Evolutionary conservation across 1,140 invertebrate genomes (phyloP), one percentile per base, ranked within the genome.

Genomic region (Danaus melanippus): DNA sequence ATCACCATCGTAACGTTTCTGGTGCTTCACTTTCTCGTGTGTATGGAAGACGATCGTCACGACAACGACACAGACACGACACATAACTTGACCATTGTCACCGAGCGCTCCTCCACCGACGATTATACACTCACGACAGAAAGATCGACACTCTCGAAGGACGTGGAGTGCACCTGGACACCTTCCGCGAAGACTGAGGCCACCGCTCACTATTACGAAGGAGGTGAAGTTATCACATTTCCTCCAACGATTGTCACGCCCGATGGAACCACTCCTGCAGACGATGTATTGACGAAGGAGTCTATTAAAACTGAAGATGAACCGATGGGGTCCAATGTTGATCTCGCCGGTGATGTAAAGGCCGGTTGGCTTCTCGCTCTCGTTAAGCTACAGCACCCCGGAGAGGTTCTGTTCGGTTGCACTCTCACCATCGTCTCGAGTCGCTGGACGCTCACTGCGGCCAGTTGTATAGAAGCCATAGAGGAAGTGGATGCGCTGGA

Each of bases 401-500:
- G 51, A 10, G 64, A 72, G 17, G 17, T 76, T 2, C 69, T 51
- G 10, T 82, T 82, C 55, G 76, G 77, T 2, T 85, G 82, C 49
- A 72, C 70, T 7, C 51, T 79, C 8, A 77, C 79, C 2, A 60
- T 76, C 11, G 49, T 85, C 7, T 69, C 66, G 17, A 50, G 67
- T 12, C 58, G 57, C 21, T 86, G 83, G 74, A 66, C 71, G n/a
- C 17, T 86, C 12, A 86, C 80, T 8, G 74, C 80, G 1, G 80
- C 79, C 6, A 85, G 79, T 55, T 85, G 82, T 58, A 70, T 82
- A 17, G 76, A 77, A 10, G 66, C 77, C 0, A 72, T 84, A 12
- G 74, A 85, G 40, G 74, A 80, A 50, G 60, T 73, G 32, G 74
- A 82, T 43, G 66, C 74, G 2, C 55, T 80, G 21, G 77, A 80